A percentile compares a stretch with the other conserved stretches of the same genome.
phyloP scores from a whole-genome alignment of 2,797 vertebrate species.

The Taeniopygia guttata region DNA sequence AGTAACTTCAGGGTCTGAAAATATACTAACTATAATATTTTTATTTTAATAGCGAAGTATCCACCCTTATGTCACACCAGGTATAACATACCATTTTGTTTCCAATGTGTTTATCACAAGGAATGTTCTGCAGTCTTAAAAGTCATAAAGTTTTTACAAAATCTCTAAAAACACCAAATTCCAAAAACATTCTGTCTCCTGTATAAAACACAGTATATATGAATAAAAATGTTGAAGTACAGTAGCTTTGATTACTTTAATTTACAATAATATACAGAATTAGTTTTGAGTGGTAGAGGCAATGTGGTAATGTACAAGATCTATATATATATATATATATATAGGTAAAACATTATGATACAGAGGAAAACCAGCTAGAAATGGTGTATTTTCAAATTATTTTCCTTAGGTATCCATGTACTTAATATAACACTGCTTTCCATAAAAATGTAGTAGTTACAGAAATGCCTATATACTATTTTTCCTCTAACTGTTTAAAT shows the following conservation, averaged over 20 bases:
- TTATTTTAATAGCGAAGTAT: not conserved
- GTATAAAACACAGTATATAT: not conserved
- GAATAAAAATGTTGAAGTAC: not conserved
- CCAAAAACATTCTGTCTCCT: not conserved
- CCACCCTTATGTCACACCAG: not conserved
- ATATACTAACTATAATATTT: not conserved
- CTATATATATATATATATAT: not conserved
- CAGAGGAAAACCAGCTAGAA: not conserved
- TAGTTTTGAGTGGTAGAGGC: not conserved
- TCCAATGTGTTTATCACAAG: not conserved
- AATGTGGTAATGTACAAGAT: not conserved
- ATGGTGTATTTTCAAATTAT: not conserved
- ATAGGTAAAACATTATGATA: not conserved
- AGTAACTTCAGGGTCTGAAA: not conserved
- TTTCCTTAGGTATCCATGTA: not conserved
- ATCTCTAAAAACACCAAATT: not conserved
- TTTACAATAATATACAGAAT: not conserved
- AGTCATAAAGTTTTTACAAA: not conserved
- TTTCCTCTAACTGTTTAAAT: not conserved
- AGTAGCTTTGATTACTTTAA: not conserved
- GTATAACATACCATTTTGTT: not conserved
- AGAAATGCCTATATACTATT: not conserved
- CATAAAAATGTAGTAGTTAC: not conserved
- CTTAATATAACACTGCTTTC: not conserved
- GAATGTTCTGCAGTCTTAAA: not conserved